Evolutionary conservation across 2,888 invertebrate genomes (phyloP).

Genomic region (Pogonocherus hispidulus): DNA sequence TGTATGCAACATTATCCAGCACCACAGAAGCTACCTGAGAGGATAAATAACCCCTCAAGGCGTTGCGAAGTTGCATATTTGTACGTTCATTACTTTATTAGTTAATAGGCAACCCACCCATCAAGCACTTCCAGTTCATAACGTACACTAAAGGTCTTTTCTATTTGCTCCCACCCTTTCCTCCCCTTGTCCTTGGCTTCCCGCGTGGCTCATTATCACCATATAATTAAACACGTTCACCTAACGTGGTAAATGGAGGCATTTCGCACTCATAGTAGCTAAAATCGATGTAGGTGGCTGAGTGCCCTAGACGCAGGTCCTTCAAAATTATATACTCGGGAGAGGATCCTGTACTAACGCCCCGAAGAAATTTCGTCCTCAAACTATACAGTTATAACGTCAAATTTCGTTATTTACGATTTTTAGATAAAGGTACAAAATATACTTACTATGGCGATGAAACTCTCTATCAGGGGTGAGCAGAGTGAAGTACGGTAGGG

Average conservation of each 20-base stretch:
- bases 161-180: conserved; percentile 1
- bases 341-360: too few species aligned
- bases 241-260: neutral
- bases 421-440: too few species aligned
- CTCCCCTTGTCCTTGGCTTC: conserved; percentile 1
- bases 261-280: neutral
- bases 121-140: neutral
- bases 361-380: too few species aligned
- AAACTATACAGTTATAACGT: too few species aligned
- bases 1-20: too few species aligned
- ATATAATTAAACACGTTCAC: conserved; percentile 14
- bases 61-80: neutral
- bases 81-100: neutral
- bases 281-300: neutral
- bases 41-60: too few species aligned
- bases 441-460: too few species aligned
- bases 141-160: neutral
- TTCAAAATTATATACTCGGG: too few species aligned
- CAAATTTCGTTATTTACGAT: too few species aligned
- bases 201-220: conserved; percentile 9
- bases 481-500: too few species aligned
- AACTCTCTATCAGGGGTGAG: too few species aligned
- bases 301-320: neutral
- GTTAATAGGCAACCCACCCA: neutral
- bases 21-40: too few species aligned